A percentile compares a stretch with the other conserved stretches of the same genome.
phyloP scores from a whole-genome alignment of 2,113 vertebrate genomes.

The Psephotus haematonotus region DNA sequence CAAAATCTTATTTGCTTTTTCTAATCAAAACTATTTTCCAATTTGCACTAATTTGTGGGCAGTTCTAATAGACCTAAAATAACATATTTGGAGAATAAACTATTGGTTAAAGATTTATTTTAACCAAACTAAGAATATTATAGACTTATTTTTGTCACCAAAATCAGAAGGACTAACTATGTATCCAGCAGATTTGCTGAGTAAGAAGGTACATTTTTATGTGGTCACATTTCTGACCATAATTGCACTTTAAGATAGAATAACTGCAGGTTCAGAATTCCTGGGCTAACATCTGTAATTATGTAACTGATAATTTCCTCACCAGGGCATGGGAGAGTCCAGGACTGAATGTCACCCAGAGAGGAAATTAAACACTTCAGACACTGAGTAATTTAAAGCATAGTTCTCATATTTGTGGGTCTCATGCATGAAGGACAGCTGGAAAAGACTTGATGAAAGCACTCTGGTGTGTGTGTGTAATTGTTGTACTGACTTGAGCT shows the following conservation, averaged over 20 bases:
- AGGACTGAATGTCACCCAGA: constrained; percentile 45
- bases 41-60: not conserved
- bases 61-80: not conserved
- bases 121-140: not conserved
- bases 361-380: constrained; percentile 63
- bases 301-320: constrained; percentile 56
- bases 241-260: not conserved
- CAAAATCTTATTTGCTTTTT: not conserved
- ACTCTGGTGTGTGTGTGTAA: not conserved
- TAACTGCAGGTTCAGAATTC: constrained; percentile 52
- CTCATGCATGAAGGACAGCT: not conserved
- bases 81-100: not conserved
- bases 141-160: not conserved
- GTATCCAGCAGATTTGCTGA: constrained; percentile 28
- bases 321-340: constrained; percentile 3
- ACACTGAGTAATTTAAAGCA: constrained; percentile 18
- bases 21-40: not conserved
- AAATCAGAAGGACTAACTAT: not conserved
- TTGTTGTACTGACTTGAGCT: constrained; percentile 14
- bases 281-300: constrained; percentile 47
- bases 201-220: constrained; percentile 42
- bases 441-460: constrained; percentile 4
- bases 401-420: constrained; percentile 37
- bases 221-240: not conserved
- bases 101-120: constrained; percentile 2